phyloP scores from a whole-genome alignment of 2,888 invertebrate genomes.

The Lepidochrysops patricia region DNA sequence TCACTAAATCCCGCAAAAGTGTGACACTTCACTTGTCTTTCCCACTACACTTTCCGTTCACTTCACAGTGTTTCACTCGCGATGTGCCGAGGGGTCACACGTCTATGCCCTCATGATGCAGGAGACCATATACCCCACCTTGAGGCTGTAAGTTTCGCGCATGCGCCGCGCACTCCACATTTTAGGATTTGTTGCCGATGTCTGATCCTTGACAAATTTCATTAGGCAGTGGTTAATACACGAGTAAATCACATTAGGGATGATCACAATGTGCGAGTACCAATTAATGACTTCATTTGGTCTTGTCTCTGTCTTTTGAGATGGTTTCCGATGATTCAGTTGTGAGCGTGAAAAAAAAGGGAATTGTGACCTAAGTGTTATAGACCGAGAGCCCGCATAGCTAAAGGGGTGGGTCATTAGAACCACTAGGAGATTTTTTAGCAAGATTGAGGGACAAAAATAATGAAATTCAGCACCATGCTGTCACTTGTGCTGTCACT shows the following conservation, averaged over 20 bases:
- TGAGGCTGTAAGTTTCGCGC: slow-evolving; percentile 17
- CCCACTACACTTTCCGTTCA: slow-evolving; percentile 22
- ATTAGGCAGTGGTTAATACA: too few species aligned
- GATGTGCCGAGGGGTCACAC: slow-evolving; percentile 11
- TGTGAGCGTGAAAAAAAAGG: too few species aligned
- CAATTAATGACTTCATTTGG: background rate
- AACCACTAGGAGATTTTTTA: too few species aligned
- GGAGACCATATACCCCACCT: slow-evolving; percentile 21
- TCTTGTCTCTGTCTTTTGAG: too few species aligned
- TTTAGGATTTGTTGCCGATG: slow-evolving; percentile 22
- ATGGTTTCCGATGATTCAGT: too few species aligned
- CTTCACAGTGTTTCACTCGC: slow-evolving; percentile 25
- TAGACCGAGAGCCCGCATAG: too few species aligned
- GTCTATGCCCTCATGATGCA: slow-evolving; percentile 16
- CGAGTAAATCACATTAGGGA: too few species aligned
- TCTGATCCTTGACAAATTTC: slow-evolving; percentile 17
- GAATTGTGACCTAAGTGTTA: too few species aligned
- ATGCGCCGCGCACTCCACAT: slow-evolving; percentile 19
- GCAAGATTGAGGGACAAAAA: too few species aligned
- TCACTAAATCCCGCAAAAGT: slow-evolving; percentile 15
- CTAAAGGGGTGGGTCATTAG: too few species aligned
- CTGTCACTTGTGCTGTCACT: too few species aligned
- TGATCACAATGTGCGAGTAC: background rate
- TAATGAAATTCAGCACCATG: too few species aligned
- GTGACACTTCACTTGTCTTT: slow-evolving; percentile 21